phyloP scores from a whole-genome alignment of 2,113 vertebrate genomes.

The Mesembrinibis cayennensis region DNA sequence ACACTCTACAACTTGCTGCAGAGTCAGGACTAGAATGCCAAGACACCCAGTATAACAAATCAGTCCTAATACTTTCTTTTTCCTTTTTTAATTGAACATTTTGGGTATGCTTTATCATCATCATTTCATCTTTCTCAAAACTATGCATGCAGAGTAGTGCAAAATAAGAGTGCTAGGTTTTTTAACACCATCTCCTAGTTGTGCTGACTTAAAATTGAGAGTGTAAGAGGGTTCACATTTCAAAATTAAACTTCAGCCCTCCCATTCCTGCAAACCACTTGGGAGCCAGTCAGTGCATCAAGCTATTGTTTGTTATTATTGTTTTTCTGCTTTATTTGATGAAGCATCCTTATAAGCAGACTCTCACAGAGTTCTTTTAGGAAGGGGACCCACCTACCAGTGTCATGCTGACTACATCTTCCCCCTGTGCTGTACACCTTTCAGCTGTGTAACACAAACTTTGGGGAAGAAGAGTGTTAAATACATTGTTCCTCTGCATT shows the following conservation, averaged over 20 bases:
- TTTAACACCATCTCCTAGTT: background rate
- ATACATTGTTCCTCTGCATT: background rate
- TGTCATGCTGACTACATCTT: background rate
- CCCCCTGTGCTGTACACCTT: background rate
- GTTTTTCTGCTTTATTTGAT: background rate
- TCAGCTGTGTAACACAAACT: background rate
- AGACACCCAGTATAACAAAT: background rate
- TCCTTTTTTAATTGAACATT: background rate
- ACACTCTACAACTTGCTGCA: background rate
- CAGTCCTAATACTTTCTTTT: background rate
- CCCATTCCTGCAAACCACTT: background rate
- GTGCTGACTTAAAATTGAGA: background rate
- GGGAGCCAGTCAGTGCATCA: background rate
- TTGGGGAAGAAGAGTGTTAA: background rate
- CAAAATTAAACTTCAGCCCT: background rate
- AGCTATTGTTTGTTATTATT: background rate
- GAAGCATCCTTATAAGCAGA: background rate
- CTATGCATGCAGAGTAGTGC: accelerated
- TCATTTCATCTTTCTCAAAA: background rate
- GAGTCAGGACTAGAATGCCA: background rate
- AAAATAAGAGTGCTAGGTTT: background rate
- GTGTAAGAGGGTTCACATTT: background rate
- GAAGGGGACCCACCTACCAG: background rate
- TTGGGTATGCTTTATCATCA: background rate
- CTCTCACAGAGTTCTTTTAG: background rate